Evolutionary conservation across 2,797 vertebrate species (phyloP), one percentile per base, ranked within the genome.

Genomic region (Anomalospiza imberbis): DNA sequence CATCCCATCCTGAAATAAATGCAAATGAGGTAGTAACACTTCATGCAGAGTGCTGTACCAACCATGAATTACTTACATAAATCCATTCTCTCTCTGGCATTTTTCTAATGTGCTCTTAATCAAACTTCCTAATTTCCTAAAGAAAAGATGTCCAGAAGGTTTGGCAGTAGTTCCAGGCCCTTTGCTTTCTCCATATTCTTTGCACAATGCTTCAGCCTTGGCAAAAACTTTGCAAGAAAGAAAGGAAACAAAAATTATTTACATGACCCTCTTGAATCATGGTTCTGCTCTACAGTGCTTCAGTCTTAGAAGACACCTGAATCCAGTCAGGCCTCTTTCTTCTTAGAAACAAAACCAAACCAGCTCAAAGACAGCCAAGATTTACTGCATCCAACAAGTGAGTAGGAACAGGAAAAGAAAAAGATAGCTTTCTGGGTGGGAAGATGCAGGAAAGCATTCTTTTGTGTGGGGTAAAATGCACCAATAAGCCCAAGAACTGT

Each of bases 111-210:
- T 99, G 95, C 98, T 99, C 96, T 98, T 99, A 94, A 99, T 98
- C 88, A 99, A 97, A 51, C 88, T 97, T 28, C 99, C 99, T 48
- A 99, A 98, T 88, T 99, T 99, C 95, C 97, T 98, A 83, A 99
- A 99, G 98, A 99, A 99, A 81, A 99, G 97, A 97, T 99, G 99
- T 91, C 99, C 99, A 0, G 99, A 99, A 12, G 99, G 99, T 94
- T 99, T 99, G 81, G 98, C 99, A 6, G 99, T 99, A 94, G 98
- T 98, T 22, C 99, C 99, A 0, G 99, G 99, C 4, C 99, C 99
- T 98, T 99, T 99, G 92, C 98, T 99, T 97, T 99, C 99, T 85
- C 99, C 99, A 26, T 99, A 99, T 92, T 99, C 99, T 98, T 99
- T 99, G 97, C 99, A 99, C 92, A 99, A 94, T 4, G 97, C 97